Conservation (phyloP, 2,113 vertebrate genomes). For the Serinus canaria region DNA sequence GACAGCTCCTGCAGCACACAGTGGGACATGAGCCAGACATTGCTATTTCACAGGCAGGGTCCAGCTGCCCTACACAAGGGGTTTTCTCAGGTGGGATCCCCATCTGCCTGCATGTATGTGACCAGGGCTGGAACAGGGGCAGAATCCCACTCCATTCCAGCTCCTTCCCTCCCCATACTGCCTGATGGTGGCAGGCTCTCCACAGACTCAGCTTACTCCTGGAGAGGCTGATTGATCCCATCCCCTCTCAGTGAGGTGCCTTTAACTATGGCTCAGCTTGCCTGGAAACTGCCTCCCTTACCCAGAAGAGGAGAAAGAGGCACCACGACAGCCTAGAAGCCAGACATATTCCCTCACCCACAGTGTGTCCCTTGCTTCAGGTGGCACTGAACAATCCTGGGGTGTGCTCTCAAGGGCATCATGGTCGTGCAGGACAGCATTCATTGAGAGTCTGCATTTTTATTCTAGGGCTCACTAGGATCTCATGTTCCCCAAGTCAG, state of each 20-base stretch:
- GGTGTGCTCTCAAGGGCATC: neutral
- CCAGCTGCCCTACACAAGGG: neutral
- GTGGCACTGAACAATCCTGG: neutral
- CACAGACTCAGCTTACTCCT: neutral
- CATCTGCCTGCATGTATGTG: neutral
- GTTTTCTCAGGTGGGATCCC: neutral
- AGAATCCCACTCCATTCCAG: neutral
- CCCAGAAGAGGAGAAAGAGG: neutral
- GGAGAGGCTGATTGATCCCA: neutral
- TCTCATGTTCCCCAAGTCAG: neutral
- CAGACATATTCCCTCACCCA: neutral
- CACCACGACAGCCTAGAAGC: neutral
- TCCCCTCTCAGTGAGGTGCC: neutral
- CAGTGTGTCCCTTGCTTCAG: neutral
- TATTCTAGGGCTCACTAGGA: neutral
- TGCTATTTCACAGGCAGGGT: neutral
- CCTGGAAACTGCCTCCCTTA: neutral
- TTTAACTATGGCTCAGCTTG: neutral
- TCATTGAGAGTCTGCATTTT: neutral
- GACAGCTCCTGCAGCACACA: neutral
- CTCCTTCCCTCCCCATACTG: neutral
- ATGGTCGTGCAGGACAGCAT: neutral
- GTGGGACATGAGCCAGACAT: accelerated
- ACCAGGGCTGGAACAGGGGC: neutral
- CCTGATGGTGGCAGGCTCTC: neutral